A percentile compares a stretch with the other conserved stretches of the same genome.
These are phyloP conservation scores for Aegotheles bennettii DNA, from an alignment of 2,113 vertebrate genomes.

Conservation along the genomic window DNA sequence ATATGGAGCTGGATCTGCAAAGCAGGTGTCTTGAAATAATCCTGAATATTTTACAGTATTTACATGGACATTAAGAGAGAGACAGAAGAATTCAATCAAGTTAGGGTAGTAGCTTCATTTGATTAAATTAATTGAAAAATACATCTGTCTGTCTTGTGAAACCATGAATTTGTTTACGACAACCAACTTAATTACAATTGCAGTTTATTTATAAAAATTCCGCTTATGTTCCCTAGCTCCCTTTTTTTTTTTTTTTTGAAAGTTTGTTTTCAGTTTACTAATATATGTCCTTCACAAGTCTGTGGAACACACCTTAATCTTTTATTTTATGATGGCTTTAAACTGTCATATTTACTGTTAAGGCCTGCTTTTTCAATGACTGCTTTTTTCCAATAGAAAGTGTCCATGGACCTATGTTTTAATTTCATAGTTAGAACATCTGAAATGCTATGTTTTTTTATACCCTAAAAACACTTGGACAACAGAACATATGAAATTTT, in stretches of 20 bases:
- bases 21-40: neutral
- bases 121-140: neutral
- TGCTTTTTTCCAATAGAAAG: neutral
- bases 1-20: neutral
- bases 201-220: neutral
- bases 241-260: neutral
- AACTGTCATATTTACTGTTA: neutral
- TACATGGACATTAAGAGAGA: neutral
- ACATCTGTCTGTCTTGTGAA: neutral
- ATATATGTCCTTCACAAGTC: neutral
- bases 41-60: neutral
- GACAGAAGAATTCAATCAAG: neutral
- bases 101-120: neutral
- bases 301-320: neutral
- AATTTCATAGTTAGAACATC: neutral
- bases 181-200: neutral
- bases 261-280: neutral
- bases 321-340: neutral
- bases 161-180: neutral
- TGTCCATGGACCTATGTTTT: neutral
- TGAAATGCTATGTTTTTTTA: neutral
- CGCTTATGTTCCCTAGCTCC: neutral
- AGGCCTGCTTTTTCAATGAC: neutral
- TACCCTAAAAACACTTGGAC: neutral
- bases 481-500: neutral